These are phyloP conservation scores for Actias luna DNA, from an alignment of 2,888 invertebrate genomes.

Conservation along the genomic window DNA sequence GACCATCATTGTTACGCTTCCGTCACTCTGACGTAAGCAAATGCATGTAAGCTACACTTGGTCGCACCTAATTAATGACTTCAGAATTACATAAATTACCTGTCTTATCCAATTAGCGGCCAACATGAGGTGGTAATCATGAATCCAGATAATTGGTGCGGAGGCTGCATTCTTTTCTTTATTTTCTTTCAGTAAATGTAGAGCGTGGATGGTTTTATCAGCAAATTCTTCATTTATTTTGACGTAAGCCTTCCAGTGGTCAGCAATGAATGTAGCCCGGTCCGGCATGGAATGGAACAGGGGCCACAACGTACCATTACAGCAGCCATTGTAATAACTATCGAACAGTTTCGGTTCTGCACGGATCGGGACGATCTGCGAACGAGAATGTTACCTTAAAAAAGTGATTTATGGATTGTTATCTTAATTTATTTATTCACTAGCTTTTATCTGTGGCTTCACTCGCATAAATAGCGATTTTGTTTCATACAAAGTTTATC, in stretches of 20 bases:
- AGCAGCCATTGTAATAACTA: slow-evolving; percentile 95
- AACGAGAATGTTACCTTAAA: slow-evolving; percentile 15
- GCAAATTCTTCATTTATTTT: slow-evolving; percentile 92
- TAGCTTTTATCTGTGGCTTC: no score
- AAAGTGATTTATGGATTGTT: background rate
- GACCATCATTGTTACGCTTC: background rate
- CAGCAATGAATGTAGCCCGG: slow-evolving; percentile 90
- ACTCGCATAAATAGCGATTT: no score
- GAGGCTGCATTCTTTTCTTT: slow-evolving; percentile 64
- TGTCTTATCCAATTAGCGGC: slow-evolving; percentile 95
- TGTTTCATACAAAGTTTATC: no score
- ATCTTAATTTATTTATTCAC: no score
- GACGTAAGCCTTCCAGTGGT: slow-evolving; percentile 92
- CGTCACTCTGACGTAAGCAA: background rate
- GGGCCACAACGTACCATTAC: slow-evolving; percentile 96
- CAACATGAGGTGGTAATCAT: slow-evolving; percentile 96
- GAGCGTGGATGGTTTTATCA: slow-evolving; percentile 87
- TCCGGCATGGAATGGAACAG: slow-evolving; percentile 96
- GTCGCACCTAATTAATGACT: no score
- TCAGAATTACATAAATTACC: slow-evolving; percentile 54
- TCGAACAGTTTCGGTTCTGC: slow-evolving; percentile 90
- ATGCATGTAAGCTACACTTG: background rate
- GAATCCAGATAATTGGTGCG: slow-evolving; percentile 94
- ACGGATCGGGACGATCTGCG: slow-evolving; percentile 90
- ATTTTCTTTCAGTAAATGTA: slow-evolving; percentile 78